phyloP scores from a whole-genome alignment of 2,888 invertebrate genomes.

The Ochlodes sylvanus region DNA sequence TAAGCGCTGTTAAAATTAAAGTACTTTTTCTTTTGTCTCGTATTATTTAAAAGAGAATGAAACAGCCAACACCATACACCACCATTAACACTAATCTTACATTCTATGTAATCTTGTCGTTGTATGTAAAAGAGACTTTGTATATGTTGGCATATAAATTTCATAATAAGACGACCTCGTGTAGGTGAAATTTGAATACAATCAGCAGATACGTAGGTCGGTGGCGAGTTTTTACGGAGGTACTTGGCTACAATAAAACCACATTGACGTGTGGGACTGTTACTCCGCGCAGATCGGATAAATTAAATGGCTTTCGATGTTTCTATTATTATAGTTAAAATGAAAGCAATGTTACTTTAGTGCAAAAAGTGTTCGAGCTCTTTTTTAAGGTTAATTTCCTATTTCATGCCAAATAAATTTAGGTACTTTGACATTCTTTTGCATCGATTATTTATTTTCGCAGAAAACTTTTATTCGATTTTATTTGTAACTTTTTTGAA shows the following conservation, averaged over 20 bases:
- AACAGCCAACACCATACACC: too few relatives aligned
- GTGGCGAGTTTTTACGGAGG: constrained; percentile 38
- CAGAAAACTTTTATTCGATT: constrained; percentile 12
- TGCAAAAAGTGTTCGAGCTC: too few relatives aligned
- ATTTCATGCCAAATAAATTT: too few relatives aligned
- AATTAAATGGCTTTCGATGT: constrained; percentile 5
- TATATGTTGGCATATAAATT: constrained; percentile 11
- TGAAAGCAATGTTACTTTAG: too few relatives aligned
- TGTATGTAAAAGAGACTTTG: background rate
- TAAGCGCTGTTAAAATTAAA: constrained; percentile 1
- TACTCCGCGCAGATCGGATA: background rate
- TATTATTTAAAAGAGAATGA: too few relatives aligned
- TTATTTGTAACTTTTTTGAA: background rate
- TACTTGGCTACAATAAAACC: constrained; percentile 41
- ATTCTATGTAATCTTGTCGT: background rate
- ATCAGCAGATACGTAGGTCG: constrained; percentile 47
- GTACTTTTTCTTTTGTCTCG: constrained; percentile 10
- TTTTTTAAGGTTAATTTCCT: too few relatives aligned
- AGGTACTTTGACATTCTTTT: too few relatives aligned
- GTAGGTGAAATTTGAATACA: constrained; percentile 61
- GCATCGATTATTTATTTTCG: too few relatives aligned
- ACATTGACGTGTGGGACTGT: constrained; percentile 26
- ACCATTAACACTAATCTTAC: too few relatives aligned
- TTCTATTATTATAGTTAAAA: background rate
- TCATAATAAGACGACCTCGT: constrained; percentile 27